Conservation (phyloP, 2,113 vertebrate genomes). For the Ellobius talpinus region DNA sequence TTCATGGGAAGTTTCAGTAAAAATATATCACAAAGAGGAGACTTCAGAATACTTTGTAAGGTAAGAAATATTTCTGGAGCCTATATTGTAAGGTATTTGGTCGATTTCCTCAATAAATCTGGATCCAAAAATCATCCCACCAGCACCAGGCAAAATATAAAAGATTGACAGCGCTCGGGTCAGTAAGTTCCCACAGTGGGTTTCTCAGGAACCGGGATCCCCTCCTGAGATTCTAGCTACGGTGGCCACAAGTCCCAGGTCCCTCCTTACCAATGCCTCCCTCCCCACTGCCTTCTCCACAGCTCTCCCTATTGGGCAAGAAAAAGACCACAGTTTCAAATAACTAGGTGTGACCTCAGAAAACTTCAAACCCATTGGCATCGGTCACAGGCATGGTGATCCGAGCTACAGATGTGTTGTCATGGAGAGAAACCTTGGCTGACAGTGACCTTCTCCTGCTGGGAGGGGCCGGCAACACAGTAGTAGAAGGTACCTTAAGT, state of each 20-base stretch:
- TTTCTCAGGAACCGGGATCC: background rate
- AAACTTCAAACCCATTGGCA: no score
- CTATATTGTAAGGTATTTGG: no score
- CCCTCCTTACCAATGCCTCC: no score
- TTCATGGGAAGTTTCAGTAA: background rate
- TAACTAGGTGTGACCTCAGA: background rate
- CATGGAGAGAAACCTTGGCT: no score
- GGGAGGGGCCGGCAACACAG: fast-evolving
- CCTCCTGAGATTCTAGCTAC: fast-evolving
- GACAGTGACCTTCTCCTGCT: background rate
- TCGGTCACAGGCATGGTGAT: fast-evolving
- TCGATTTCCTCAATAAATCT: background rate
- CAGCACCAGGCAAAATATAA: background rate
- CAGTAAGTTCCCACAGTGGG: fast-evolving
- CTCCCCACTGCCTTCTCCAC: background rate
- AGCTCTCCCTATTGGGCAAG: no score
- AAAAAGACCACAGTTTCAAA: background rate
- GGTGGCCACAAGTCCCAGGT: fast-evolving
- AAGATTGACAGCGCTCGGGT: background rate
- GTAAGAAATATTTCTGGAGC: background rate
- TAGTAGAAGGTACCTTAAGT: no score
- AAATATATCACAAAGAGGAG: background rate
- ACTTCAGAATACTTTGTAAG: background rate
- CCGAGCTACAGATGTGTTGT: background rate
- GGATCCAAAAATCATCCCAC: background rate